Conservation (phyloP, 2,888 invertebrate genomes). For the Metopia argyrocephala region DNA sequence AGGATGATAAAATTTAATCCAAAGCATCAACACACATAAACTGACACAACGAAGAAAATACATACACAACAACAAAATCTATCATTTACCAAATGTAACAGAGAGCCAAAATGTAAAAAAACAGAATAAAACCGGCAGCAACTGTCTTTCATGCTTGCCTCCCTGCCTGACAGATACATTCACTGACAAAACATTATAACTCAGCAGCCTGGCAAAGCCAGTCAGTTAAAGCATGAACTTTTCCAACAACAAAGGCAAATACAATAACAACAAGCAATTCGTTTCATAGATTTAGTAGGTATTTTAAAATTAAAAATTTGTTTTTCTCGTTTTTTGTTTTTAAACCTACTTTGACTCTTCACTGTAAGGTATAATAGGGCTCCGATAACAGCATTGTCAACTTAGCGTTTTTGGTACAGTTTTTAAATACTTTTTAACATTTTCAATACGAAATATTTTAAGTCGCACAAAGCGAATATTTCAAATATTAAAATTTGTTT, state of each 20-base stretch:
- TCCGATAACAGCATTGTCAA: no score
- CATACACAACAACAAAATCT: slow-evolving; percentile 60
- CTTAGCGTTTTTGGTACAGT: no score
- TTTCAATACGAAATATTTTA: no score
- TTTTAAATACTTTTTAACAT: no score
- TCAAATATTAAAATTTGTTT: no score
- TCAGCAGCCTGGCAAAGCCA: not conserved
- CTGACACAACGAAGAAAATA: slow-evolving; percentile 64
- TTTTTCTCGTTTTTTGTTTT: not conserved
- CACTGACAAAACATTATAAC: not conserved
- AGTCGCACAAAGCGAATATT: no score
- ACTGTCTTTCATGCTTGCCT: slow-evolving; percentile 15
- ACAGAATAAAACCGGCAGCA: slow-evolving; percentile 7
- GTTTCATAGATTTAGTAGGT: not conserved
- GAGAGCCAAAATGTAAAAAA: slow-evolving; percentile 23
- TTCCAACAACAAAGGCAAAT: not conserved
- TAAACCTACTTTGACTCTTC: not conserved
- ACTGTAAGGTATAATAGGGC: no score
- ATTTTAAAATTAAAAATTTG: no score
- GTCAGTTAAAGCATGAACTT: no score
- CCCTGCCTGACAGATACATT: slow-evolving; percentile 11
- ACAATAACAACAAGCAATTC: not conserved
- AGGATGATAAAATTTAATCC: slow-evolving; percentile 38
- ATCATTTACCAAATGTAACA: slow-evolving; percentile 41
- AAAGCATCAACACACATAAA: slow-evolving; percentile 52